Evolutionary conservation across 2,797 vertebrate species (phyloP).

Genomic region (Emydoidea blandingii): DNA sequence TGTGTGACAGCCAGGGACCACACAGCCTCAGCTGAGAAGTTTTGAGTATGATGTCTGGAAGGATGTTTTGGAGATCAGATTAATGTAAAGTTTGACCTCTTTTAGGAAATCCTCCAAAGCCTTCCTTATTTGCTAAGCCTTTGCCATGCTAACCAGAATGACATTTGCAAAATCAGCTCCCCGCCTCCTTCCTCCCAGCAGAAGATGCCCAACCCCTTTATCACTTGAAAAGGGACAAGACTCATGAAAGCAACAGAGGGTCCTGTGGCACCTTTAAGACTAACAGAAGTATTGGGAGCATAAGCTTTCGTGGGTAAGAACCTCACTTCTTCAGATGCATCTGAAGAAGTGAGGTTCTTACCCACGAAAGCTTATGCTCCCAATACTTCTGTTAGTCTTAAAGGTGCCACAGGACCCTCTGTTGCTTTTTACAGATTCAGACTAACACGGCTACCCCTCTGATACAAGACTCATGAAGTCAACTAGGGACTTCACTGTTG

Average conservation of each 20-base stretch:
- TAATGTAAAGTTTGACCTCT: neutral
- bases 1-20: neutral
- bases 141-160: neutral
- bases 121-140: neutral
- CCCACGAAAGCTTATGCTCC: too few species aligned
- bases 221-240: neutral
- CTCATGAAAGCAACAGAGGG: too few species aligned
- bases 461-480: neutral
- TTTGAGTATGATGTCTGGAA: neutral
- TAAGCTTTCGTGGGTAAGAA: too few species aligned
- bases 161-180: neutral
- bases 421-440: too few species aligned
- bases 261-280: too few species aligned
- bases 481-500: neutral
- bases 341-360: too few species aligned
- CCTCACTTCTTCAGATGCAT: too few species aligned
- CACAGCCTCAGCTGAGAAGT: neutral
- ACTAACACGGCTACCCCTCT: too few species aligned
- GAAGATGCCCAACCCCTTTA: neutral
- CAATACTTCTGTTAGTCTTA: too few species aligned
- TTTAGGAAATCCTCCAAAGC: slow-evolving; percentile 9
- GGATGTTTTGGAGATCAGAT: neutral
- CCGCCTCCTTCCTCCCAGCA: neutral
- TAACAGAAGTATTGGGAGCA: too few species aligned
- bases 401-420: too few species aligned